phyloP scores from a whole-genome alignment of 2,888 invertebrate genomes.

The Gymnosoma rotundatum region DNA sequence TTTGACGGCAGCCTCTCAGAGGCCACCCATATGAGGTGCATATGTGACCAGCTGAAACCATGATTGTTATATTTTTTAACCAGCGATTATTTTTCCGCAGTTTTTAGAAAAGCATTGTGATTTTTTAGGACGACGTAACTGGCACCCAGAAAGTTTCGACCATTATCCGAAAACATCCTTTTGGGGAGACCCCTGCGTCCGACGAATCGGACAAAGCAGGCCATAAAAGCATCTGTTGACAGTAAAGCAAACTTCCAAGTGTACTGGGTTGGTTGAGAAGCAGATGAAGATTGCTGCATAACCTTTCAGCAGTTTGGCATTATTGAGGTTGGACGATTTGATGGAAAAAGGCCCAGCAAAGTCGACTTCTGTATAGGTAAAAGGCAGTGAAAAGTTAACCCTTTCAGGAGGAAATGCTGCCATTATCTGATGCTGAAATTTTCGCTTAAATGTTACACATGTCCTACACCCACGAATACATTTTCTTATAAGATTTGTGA shows the following conservation, averaged over 20 bases:
- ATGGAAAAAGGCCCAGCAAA: conserved; percentile 64
- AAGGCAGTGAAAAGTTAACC: conserved; percentile 44
- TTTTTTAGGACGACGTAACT: conserved; percentile 5
- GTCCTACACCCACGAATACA: conserved; percentile 30
- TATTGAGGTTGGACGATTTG: conserved; percentile 30
- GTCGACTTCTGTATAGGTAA: conserved; percentile 50
- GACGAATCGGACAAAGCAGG: conserved; percentile 12
- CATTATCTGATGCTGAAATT: conserved; percentile 52
- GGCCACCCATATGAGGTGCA: too few species aligned
- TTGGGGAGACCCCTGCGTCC: conserved; percentile 27
- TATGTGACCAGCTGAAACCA: not conserved
- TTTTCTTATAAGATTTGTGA: conserved; percentile 32
- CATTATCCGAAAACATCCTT: conserved; percentile 27
- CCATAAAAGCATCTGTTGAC: conserved; percentile 22
- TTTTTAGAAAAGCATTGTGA: conserved; percentile 31
- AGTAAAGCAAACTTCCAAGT: conserved; percentile 56
- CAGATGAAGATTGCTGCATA: conserved; percentile 60
- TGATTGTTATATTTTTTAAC: not conserved
- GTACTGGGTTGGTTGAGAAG: conserved; percentile 53
- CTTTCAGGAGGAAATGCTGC: conserved; percentile 54
- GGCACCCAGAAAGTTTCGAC: conserved; percentile 49
- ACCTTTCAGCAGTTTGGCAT: conserved; percentile 46
- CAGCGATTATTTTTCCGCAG: not conserved
- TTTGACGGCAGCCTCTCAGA: too few species aligned
- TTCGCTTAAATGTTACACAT: conserved; percentile 53